Conservation (phyloP, 2,797 vertebrate genomes). For the Discoglossus pictus region DNA sequence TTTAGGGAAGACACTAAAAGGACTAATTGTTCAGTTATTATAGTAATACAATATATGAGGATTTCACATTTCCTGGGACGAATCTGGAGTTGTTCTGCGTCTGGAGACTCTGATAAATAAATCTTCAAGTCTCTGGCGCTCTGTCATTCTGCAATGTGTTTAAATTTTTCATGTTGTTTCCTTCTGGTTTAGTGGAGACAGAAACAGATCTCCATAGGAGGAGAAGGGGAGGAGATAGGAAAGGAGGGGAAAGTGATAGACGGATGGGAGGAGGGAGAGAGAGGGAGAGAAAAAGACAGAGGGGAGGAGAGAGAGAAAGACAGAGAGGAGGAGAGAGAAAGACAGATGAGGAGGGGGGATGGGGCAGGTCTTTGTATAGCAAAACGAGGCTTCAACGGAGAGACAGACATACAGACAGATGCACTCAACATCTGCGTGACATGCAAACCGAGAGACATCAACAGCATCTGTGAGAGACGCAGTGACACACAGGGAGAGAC, state of each 20-base stretch:
- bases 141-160: constrained; percentile 1
- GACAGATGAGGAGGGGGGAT: constrained; percentile 50
- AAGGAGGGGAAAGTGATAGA: constrained; percentile 18
- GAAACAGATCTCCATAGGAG: constrained; percentile 21
- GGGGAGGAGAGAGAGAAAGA: neutral
- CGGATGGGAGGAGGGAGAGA: constrained; percentile 2
- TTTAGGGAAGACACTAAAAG: too few relatives aligned
- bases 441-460: constrained; percentile 19
- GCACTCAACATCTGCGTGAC: constrained; percentile 23
- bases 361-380: constrained; percentile 45
- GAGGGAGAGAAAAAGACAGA: constrained; percentile 1
- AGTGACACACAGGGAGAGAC: neutral
- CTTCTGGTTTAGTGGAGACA: constrained; percentile 11
- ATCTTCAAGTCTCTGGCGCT: neutral
- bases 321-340: constrained; percentile 5
- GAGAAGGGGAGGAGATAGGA: constrained; percentile 20
- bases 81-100: too few relatives aligned
- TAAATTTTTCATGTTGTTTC: constrained; percentile 27
- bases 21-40: too few relatives aligned
- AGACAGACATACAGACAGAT: constrained; percentile 15
- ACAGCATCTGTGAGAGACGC: constrained; percentile 10
- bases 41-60: too few relatives aligned
- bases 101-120: too few relatives aligned
- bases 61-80: too few relatives aligned
- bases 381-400: constrained; percentile 41